A percentile compares a stretch with the other conserved stretches of the same genome.
phyloP scores from a whole-genome alignment of 2,888 invertebrate species.

The Troides aeacus region DNA sequence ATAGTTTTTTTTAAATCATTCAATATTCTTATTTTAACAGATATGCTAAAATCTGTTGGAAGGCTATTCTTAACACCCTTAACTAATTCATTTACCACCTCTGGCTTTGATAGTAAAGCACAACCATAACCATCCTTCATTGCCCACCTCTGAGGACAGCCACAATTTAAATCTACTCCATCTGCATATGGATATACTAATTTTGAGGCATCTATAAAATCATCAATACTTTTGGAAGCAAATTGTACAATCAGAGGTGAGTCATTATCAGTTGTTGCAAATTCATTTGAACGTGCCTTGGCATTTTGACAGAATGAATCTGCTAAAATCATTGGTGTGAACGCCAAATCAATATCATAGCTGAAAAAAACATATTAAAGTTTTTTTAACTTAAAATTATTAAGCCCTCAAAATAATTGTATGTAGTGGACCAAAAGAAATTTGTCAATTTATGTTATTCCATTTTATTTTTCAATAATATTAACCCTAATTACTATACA shows the following conservation, averaged over 20 bases:
- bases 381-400: not conserved
- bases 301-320: conserved; percentile 94
- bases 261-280: conserved; percentile 87
- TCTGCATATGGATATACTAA: conserved; percentile 90
- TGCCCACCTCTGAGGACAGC: conserved; percentile 98
- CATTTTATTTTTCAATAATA: no score
- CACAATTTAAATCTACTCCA: conserved; percentile 98
- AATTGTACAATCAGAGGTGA: conserved; percentile 95
- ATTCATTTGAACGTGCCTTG: conserved; percentile 91
- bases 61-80: conserved; percentile 86
- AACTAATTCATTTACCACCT: conserved; percentile 90
- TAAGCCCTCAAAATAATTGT: not conserved
- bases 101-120: conserved; percentile 89
- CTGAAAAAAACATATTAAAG: conserved; percentile 55
- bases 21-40: conserved; percentile 93
- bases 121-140: conserved; percentile 94
- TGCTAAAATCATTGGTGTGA: conserved; percentile 98
- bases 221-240: conserved; percentile 91
- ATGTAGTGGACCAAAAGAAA: no score
- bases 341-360: conserved; percentile 93
- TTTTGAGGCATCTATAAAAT: conserved; percentile 92
- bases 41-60: conserved; percentile 88
- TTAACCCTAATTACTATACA: no score
- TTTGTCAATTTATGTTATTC: no score
- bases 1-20: conserved; percentile 86